phyloP scores from a whole-genome alignment of 2,797 vertebrate genomes.

The Phalanger gymnotis region DNA sequence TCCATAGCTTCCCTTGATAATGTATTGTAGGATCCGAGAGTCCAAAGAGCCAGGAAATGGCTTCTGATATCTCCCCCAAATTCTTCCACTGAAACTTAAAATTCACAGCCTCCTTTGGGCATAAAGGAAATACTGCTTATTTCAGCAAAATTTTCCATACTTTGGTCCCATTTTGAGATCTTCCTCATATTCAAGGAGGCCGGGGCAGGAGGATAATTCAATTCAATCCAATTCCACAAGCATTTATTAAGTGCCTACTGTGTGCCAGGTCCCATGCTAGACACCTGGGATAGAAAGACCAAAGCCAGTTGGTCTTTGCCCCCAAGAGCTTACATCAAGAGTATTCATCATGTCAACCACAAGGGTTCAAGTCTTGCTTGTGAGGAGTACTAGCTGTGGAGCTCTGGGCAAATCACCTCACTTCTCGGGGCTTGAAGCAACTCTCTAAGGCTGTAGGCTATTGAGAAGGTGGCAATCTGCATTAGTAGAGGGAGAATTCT shows the following conservation, averaged over 20 bases:
- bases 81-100: background rate
- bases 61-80: conserved; percentile 31
- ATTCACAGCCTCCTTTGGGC: background rate
- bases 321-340: background rate
- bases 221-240: background rate
- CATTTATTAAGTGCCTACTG: background rate
- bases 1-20: conserved; percentile 7
- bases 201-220: background rate
- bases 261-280: background rate
- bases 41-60: background rate
- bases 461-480: background rate
- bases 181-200: background rate
- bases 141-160: background rate
- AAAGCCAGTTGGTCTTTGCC: background rate
- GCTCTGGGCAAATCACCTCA: background rate
- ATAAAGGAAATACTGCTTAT: background rate
- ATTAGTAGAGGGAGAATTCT: background rate
- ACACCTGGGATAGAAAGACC: background rate
- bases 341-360: background rate
- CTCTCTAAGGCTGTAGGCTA: background rate
- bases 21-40: background rate
- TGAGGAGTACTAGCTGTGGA: background rate
- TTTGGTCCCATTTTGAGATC: background rate
- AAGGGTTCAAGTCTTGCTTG: background rate
- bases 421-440: background rate